Base-by-base conservation (phyloP, 2,888 invertebrate genomes). In the Pomacea canaliculata region DNA sequence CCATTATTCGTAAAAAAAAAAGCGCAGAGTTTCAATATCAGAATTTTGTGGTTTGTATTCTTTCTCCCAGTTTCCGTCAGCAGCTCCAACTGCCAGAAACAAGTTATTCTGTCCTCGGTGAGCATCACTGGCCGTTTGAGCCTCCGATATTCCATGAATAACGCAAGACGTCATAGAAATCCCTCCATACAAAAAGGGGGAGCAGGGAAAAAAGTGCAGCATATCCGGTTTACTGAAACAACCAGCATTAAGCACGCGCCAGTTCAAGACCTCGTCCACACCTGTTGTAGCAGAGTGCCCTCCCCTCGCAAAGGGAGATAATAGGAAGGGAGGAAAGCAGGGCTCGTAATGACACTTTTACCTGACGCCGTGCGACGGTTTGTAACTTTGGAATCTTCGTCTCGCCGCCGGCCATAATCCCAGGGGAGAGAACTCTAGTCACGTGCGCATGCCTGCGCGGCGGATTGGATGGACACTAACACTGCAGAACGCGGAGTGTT, bases 321-420 rank as follows among this genome's bases (percentile, higher is more conserved):
- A 68, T 68, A 37, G 68, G 19, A 46, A 37, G 68, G 68, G 68
- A 68, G 68, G 68, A 3, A 68, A 68, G 68, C 68, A 19, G 37
- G 68, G 68, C 37, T 68, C 12, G 68, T 68, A 68, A 68, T 68
- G 68, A 68, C 68, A 68, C 68, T 68, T 68, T 68, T 68, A 68
- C 68, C 68, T 68, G 68, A 68, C 68, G 37, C 37, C 12, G 48
- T 46, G 68, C 37, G 37, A 23, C 12, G 37, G 68, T 68, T 68
- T 12, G n/a, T 46, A 19, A 46, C 68, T 19, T 27, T 37, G 37
- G 37, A 48, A 48, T 68, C 68, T 37, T 68, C 19, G 13, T 37
- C 37, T 12, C 19, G 27, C 48, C 37, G 37, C 12, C 37, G 19
- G 19, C 68, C 12, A 19, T 68, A 68, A 68, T 68, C 68, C 68